Percentiles rank a stretch among this genome's conserved stretches.
These are phyloP conservation scores for Lamellibrachia luymesi DNA, from an alignment of 1,140 invertebrate species.

Conservation along the genomic window DNA sequence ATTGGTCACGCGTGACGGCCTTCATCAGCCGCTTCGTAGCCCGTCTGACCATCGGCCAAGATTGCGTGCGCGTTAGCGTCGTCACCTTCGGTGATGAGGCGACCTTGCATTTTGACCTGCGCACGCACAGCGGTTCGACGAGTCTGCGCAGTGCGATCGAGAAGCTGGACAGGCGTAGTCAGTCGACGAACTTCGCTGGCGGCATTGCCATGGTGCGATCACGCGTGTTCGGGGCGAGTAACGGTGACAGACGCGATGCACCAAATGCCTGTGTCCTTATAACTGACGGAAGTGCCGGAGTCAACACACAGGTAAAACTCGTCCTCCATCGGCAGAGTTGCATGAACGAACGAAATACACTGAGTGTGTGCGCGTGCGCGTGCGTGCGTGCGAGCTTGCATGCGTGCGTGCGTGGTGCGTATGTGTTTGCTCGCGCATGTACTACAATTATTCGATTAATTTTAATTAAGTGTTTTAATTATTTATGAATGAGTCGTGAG, in stretches of 20 bases:
- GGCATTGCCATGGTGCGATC: not conserved
- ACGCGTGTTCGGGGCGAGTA: not conserved
- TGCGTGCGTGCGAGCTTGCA: too few species aligned
- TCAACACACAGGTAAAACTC: not conserved
- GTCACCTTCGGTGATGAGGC: constrained; percentile 10
- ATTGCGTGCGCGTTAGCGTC: not conserved
- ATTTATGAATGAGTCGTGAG: too few species aligned
- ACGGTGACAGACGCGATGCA: not conserved
- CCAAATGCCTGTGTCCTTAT: not conserved
- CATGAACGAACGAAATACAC: not conserved
- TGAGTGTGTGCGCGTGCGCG: not conserved
- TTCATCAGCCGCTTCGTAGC: constrained; percentile 18
- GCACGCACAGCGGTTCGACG: not conserved
- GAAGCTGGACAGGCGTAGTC: not conserved
- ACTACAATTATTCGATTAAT: too few species aligned
- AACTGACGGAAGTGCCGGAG: not conserved
- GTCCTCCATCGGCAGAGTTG: not conserved
- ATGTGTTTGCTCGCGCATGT: too few species aligned
- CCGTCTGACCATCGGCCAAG: constrained; percentile 11
- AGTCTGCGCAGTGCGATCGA: constrained; percentile 4
- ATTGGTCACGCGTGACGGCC: constrained; percentile 17
- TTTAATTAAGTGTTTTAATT: too few species aligned
- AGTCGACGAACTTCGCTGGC: not conserved
- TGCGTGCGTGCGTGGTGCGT: too few species aligned
- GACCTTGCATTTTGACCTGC: not conserved